Conservation (phyloP, 2,113 vertebrate genomes). For the Notothenia rossii region DNA sequence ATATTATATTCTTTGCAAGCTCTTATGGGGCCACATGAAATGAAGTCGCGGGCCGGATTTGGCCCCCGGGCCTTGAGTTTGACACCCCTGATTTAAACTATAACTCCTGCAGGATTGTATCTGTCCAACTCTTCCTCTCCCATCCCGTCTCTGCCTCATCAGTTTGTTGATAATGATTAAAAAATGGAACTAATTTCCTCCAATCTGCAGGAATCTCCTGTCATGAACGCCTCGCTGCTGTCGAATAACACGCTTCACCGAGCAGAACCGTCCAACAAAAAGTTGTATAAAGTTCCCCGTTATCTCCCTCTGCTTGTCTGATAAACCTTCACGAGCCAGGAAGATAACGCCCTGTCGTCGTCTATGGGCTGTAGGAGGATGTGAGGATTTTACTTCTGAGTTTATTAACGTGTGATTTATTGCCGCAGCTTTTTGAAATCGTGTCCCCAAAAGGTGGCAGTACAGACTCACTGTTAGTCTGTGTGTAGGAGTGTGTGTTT, state of each 20-base stretch:
- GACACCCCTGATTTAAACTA: too few relatives aligned
- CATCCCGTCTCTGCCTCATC: conserved; percentile 26
- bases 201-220: conserved; percentile 39
- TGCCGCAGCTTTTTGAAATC: not conserved
- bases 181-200: conserved; percentile 46
- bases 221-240: conserved; percentile 43
- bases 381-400: not conserved
- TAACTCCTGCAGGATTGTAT: too few relatives aligned
- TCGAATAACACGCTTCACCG: conserved; percentile 44
- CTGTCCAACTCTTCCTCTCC: not conserved
- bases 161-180: conserved; percentile 49
- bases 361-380: not conserved
- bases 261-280: conserved; percentile 58
- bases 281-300: conserved; percentile 24
- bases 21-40: too few relatives aligned
- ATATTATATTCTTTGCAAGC: too few relatives aligned
- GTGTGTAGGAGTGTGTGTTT: conserved; percentile 1
- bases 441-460: conserved; percentile 56
- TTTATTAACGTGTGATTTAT: conserved; percentile 21
- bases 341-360: not conserved
- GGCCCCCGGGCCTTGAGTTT: too few relatives aligned
- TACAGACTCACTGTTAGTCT: conserved; percentile 1
- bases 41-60: too few relatives aligned
- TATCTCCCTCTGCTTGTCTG: conserved; percentile 24
- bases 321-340: conserved; percentile 39